Evolutionary conservation across 2,113 vertebrate genomes (phyloP).

Genomic region (Hippocampus guttulatus): DNA sequence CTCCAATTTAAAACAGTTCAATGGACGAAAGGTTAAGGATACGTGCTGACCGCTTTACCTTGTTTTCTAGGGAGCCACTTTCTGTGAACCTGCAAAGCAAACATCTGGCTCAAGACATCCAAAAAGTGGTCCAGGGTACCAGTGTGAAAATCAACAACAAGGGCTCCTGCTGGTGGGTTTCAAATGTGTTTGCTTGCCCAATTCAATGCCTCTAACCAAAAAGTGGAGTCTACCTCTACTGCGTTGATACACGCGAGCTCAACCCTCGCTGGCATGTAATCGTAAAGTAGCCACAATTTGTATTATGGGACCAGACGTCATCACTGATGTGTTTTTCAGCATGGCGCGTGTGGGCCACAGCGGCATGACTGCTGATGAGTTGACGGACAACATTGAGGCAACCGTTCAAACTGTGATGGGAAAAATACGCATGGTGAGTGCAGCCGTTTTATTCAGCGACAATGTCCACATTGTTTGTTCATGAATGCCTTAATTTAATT

Average conservation of each 20-base stretch:
- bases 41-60: not conserved
- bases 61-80: slow-evolving; percentile 70
- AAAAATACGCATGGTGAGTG: slow-evolving; percentile 74
- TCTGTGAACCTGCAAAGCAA: slow-evolving; percentile 77
- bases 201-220: too few relatives aligned
- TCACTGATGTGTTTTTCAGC: slow-evolving; percentile 49
- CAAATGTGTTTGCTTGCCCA: not conserved
- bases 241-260: slow-evolving; percentile 54
- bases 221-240: slow-evolving; percentile 66
- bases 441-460: not conserved
- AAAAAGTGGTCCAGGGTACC: slow-evolving; percentile 77
- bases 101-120: slow-evolving; percentile 73
- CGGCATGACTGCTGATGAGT: slow-evolving; percentile 74
- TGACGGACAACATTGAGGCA: slow-evolving; percentile 74
- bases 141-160: slow-evolving; percentile 75
- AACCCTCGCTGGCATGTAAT: not conserved
- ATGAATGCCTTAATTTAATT: too few relatives aligned
- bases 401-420: slow-evolving; percentile 61
- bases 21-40: not conserved
- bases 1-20: not conserved
- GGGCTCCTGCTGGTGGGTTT: slow-evolving; percentile 83
- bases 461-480: too few relatives aligned
- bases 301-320: not conserved
- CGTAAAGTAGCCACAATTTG: not conserved
- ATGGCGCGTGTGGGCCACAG: slow-evolving; percentile 77